These are phyloP conservation scores for Odontothrips loti DNA, from an alignment of 2,888 invertebrate species.

Conservation along the genomic window DNA sequence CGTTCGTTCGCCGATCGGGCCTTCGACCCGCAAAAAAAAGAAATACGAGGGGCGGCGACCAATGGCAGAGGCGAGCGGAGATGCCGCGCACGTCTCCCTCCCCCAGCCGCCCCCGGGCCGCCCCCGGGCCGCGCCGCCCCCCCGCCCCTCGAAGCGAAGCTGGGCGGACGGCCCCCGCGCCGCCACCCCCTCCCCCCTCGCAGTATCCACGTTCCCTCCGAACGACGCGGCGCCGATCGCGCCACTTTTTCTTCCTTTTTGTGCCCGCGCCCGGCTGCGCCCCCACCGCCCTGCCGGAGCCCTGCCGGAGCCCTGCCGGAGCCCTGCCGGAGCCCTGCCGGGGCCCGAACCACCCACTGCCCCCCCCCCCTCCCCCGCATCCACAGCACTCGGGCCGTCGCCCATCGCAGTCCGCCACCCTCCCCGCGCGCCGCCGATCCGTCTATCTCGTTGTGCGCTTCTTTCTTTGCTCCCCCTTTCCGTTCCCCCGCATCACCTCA, in stretches of 20 bases:
- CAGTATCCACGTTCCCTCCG: background rate
- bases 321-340: too few species aligned
- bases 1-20: conserved; percentile 15
- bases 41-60: conserved; percentile 13
- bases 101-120: background rate
- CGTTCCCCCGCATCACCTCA: background rate
- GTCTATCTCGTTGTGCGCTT: conserved; percentile 16
- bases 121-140: background rate
- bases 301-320: too few species aligned
- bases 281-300: background rate
- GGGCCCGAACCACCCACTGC: too few species aligned
- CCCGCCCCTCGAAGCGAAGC: background rate
- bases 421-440: background rate
- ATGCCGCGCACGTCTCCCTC: background rate
- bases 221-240: conserved; percentile 21
- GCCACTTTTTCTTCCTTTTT: conserved; percentile 19
- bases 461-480: background rate
- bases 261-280: background rate
- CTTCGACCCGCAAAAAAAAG: conserved; percentile 24
- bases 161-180: background rate
- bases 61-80: background rate
- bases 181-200: background rate
- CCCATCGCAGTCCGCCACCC: background rate
- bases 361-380: background rate
- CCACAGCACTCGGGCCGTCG: too few species aligned